Conservation (phyloP, 2,888 invertebrate species). For the Eupithecia pulchellata region DNA sequence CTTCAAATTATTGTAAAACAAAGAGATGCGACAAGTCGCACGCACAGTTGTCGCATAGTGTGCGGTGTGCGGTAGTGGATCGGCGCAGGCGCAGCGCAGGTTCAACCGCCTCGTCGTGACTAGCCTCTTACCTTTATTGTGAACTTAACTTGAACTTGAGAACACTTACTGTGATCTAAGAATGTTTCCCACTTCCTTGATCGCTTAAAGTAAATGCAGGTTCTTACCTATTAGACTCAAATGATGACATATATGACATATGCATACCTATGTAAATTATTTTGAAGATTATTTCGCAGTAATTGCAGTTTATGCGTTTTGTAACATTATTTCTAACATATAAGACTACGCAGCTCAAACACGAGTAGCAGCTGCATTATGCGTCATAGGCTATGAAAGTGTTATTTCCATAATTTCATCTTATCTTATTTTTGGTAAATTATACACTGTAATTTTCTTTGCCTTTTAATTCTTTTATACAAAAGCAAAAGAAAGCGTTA, state of each 20-base stretch:
- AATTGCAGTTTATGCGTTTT: neutral
- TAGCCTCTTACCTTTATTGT: conserved; percentile 9
- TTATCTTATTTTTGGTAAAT: neutral
- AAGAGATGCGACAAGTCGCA: neutral
- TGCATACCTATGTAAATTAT: too few relatives aligned
- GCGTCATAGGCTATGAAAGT: too few relatives aligned
- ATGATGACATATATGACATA: neutral
- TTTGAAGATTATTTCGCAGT: neutral
- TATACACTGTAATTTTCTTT: neutral
- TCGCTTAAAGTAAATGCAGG: neutral
- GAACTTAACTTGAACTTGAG: conserved; percentile 9
- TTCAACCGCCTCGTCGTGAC: conserved; percentile 16
- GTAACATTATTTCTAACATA: neutral
- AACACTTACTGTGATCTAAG: conserved; percentile 12
- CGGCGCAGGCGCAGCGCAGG: neutral
- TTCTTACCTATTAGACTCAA: conserved; percentile 4
- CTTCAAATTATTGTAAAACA: too few relatives aligned
- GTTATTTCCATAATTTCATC: neutral
- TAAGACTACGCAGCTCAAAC: too few relatives aligned
- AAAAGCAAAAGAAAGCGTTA: neutral
- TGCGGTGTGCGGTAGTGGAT: neutral
- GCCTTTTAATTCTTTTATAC: too few relatives aligned
- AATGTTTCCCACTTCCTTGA: conserved; percentile 12
- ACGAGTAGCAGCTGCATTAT: too few relatives aligned
- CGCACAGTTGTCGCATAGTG: neutral